These are phyloP conservation scores for Acanthaster planci DNA, from an alignment of 35 echinoderm and acorn worm genomes.

Conservation along the genomic window DNA sequence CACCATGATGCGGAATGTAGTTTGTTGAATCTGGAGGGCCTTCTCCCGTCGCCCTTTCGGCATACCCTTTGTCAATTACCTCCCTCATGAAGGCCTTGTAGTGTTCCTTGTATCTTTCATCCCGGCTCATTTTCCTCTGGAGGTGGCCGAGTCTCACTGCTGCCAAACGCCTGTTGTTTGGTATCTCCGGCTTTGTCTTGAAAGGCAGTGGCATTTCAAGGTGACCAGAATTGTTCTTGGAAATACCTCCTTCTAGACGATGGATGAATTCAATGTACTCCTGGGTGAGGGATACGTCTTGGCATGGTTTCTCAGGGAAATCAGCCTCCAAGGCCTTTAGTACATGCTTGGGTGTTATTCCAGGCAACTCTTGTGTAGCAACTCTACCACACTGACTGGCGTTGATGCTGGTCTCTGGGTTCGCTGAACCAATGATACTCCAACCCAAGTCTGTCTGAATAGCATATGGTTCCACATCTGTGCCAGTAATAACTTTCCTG, in stretches of 20 bases:
- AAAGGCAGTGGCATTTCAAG: conserved; percentile 59
- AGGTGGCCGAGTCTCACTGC: conserved; percentile 4
- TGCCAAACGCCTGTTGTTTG: conserved; percentile 25
- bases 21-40: conserved; percentile 16
- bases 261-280: conserved; percentile 2
- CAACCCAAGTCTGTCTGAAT: neutral
- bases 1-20: conserved; percentile 74
- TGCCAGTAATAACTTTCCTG: conserved; percentile 54
- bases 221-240: conserved; percentile 18
- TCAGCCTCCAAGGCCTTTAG: conserved; percentile 29
- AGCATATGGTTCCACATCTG: neutral
- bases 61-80: conserved; percentile 32
- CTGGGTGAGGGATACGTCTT: neutral
- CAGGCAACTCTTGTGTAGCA: neutral
- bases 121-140: neutral
- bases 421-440: neutral
- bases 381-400: neutral
- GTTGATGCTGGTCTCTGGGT: neutral
- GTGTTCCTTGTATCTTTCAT: conserved; percentile 16
- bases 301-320: conserved; percentile 15
- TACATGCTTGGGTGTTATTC: conserved; percentile 24
- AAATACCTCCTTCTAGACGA: neutral
- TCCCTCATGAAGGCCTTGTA: conserved; percentile 57
- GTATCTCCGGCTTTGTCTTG: conserved; percentile 23
- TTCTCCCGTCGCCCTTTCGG: conserved; percentile 26